Percentiles rank a stretch among this genome's conserved stretches.
Evolutionary conservation across 2,797 vertebrate species (phyloP).

Genomic region (Gobio occitaniae): DNA sequence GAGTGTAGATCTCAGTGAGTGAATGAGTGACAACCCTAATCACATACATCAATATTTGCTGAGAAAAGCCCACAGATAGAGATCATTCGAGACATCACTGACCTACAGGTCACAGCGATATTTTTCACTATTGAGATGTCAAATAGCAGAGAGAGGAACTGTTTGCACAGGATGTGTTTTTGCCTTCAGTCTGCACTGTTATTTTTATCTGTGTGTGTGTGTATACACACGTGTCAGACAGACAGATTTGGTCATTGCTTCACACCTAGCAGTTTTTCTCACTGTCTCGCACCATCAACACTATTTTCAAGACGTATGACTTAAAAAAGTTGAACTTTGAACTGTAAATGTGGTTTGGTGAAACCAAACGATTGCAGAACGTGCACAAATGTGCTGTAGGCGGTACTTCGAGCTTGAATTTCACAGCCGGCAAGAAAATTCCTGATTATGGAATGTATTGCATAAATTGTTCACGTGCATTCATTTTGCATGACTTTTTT

Average conservation of each 20-base stretch:
- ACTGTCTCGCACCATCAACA: neutral
- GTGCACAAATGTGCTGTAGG: too few species aligned
- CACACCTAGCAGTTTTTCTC: neutral
- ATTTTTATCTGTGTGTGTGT: neutral
- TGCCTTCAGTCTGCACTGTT: neutral
- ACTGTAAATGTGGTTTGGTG: too few species aligned
- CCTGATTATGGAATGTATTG: neutral
- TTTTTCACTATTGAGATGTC: neutral
- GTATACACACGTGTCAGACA: too few species aligned
- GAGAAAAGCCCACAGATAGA: neutral
- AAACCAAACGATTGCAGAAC: neutral
- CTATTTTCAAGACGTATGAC: neutral
- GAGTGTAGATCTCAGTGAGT: neutral
- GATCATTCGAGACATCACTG: neutral
- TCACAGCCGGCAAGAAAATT: neutral
- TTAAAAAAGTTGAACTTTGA: neutral
- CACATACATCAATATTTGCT: neutral
- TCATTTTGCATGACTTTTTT: neutral
- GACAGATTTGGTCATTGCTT: neutral
- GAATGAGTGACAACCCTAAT: neutral
- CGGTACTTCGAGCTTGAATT: neutral
- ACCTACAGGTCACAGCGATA: neutral
- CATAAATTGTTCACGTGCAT: neutral
- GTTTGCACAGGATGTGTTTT: conserved; percentile 1
- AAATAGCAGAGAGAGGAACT: neutral